Base-by-base conservation (phyloP, 2,888 invertebrate genomes). In the Galerucella pusilla region DNA sequence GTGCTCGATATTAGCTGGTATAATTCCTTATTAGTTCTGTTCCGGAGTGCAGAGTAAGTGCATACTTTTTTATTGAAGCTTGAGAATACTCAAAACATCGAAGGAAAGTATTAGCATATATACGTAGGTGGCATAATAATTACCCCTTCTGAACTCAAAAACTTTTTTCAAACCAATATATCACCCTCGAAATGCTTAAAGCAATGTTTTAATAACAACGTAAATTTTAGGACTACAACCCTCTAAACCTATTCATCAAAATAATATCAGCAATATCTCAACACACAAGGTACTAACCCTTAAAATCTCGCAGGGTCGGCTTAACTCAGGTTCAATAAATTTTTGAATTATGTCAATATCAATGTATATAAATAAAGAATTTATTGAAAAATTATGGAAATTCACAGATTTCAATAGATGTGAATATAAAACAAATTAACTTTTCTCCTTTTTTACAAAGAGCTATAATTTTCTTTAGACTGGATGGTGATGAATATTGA, bases 161-260 rank as follows among this genome's bases (percentile, higher is more conserved):
- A 68, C 42, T 20, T 69, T 46, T 35, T 59, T 46, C 65, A 68
- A 65, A 64, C 63, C 68, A 63, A 76, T 76, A 76, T 63, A 71
- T 76, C 76, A 76, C 70, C 65, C 64, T 63, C 5, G 64, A 61
- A 64, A 66, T 61, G 65, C 76, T 70, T 28, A 35, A 28, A 76
- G 76, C 74, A 49, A 76, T 73, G 63, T 76, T 76, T 71, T 76
- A 76, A 76, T 76, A 71, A 76, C 71, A 74, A 76, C 73, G 76
- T 76, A 68, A 74, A 73, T 74, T 70, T 71, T 52, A 57, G 70
- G 66, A 73, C 54, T 57, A 68, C 73, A 73, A 70, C 76, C 76
- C 76, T 72, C 68, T 70, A 45, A 28, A 67, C 66, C 73, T 68
- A 76, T 76, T 73, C 70, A 76, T 76, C 76, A 76, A 76, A 57